Evolutionary conservation across 2,113 vertebrate species (phyloP), one percentile per base, ranked within the genome.

Genomic region (Madoqua kirkii): DNA sequence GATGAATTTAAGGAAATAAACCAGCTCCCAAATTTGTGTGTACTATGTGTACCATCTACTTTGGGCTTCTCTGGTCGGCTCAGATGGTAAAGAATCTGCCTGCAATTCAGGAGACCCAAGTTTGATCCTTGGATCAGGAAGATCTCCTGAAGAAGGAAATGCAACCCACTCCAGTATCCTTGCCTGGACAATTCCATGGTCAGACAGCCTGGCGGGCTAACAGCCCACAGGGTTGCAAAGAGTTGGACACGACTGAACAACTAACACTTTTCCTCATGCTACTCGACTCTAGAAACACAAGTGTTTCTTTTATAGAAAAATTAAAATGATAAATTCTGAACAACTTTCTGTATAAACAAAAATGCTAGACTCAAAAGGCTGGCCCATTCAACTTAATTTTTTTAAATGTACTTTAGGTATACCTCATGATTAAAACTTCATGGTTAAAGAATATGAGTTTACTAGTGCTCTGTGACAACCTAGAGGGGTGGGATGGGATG

Each of bases 1-100:
- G 89, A 85, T 81, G 33, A 92, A 93, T 92, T 94, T n/a, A 43
- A 95, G 57, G 83, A 89, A 96, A 92, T 87, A 95, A 96, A 87
- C 11, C 25, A 84, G 29, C 12, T 92, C 76, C n/a, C 31, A 87
- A 60, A 62, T 86, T 8, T 95, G 71, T 55, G 27, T 55, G 14
- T 45, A 36, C 33, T 50, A 29, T 40, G 43, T 29, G 29, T 31
- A 52, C 33, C 16, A 55, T 59, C 19, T 45, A 59, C 45, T 79
- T n/a, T 67, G 62, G 62, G 33, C 33, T n/a, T 67, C 7, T 16
- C 7, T 67, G 62, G 62, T n/a, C 8, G 62, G 7, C 62, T n/a
- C 62, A n/a, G 62, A n/a, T n/a, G 62, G 62, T n/a, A 67, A 67
- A 67, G 33, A 67, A n/a, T n/a, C 33, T n/a, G 33, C 62, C 33